Conservation (phyloP, 2,888 invertebrate genomes). For the Sceliomorpha sp. region DNA sequence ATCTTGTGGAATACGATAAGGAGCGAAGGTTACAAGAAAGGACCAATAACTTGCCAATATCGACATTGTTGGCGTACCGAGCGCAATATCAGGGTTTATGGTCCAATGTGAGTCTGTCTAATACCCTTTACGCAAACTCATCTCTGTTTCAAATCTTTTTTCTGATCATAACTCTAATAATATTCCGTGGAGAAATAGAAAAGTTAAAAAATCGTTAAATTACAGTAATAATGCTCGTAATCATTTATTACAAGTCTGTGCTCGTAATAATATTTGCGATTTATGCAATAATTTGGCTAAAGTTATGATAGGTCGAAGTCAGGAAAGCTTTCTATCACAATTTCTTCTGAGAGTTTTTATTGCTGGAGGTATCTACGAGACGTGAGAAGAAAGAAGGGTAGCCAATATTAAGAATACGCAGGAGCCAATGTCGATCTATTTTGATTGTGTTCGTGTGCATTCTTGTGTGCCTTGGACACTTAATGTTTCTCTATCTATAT, state of each 20-base stretch:
- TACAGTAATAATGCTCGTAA: no score
- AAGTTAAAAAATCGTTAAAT: no score
- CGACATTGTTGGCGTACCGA: conserved; percentile 75
- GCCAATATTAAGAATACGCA: conserved; percentile 60
- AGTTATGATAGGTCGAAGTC: no score
- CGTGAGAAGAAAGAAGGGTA: conserved; percentile 69
- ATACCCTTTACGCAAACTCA: conserved; percentile 61
- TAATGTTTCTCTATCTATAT: conserved; percentile 79
- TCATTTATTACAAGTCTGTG: no score
- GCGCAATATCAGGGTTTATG: conserved; percentile 80
- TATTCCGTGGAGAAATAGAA: not conserved
- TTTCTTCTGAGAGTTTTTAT: conserved; percentile 69
- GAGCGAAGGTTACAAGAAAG: conserved; percentile 56
- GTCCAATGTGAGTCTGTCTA: conserved; percentile 70
- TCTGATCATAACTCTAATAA: conserved; percentile 58
- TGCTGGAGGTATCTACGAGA: conserved; percentile 61
- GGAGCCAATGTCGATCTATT: conserved; percentile 58
- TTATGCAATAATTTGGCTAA: no score
- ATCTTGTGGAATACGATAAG: conserved; percentile 57
- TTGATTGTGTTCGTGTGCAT: conserved; percentile 57
- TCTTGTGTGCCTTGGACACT: conserved; percentile 70
- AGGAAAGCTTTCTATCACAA: no score
- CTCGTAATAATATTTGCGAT: no score
- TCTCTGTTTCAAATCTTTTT: conserved; percentile 50
- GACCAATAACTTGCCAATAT: conserved; percentile 80